Percentiles rank a stretch among this genome's conserved stretches.
phyloP scores from a whole-genome alignment of 2,113 vertebrate species.

The Pteruthius melanotis region DNA sequence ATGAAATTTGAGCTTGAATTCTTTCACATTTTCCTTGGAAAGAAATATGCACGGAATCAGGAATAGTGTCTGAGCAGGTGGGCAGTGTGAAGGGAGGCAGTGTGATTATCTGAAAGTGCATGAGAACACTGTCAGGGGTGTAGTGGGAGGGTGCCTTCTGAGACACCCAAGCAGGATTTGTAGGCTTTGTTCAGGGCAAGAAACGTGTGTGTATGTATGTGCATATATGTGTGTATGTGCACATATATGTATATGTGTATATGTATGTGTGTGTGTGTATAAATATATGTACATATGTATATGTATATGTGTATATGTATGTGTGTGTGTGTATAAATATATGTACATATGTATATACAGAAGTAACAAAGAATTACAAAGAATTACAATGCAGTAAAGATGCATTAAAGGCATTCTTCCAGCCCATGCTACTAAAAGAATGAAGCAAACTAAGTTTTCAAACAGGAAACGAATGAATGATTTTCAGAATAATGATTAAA shows the following conservation, averaged over 20 bases:
- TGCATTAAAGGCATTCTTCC: not conserved
- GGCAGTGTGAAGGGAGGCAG: not conserved
- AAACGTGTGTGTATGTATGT: rapidly evolving
- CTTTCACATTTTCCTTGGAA: not conserved
- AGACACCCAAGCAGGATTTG: not conserved
- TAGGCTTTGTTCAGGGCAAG: not conserved
- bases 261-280: not conserved
- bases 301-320: not conserved
- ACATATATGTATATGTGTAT: not conserved
- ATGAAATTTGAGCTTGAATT: not conserved
- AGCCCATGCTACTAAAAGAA: not conserved
- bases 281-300: rapidly evolving
- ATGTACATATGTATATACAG: not conserved
- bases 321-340: not conserved
- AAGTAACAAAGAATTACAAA: not conserved
- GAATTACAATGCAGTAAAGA: not conserved
- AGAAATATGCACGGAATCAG: rapidly evolving
- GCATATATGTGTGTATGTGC: not conserved
- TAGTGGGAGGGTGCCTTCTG: not conserved
- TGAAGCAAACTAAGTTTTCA: conserved; percentile 27
- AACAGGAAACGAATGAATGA: not conserved
- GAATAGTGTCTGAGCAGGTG: not conserved
- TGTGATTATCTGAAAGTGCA: not conserved
- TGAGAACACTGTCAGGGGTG: not conserved
- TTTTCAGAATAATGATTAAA: conserved; percentile 62